Conservation (phyloP, 1,140 invertebrate species). For the Rhopalosiphum padi region DNA sequence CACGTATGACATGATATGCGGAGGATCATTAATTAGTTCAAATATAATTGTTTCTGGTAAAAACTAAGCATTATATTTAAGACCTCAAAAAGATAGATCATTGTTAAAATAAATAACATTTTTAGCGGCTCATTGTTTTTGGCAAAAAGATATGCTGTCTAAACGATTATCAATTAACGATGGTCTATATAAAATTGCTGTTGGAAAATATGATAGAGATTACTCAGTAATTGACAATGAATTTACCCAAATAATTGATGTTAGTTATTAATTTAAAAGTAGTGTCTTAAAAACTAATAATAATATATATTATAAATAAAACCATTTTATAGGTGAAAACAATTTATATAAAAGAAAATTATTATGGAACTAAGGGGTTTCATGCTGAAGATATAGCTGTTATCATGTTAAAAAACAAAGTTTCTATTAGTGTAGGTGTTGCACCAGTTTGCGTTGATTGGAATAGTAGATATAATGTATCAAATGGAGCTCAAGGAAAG, state of each 20-base stretch:
- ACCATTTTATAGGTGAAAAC: neutral
- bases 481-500: neutral
- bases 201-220: neutral
- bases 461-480: neutral
- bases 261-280: neutral
- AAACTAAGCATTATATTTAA: too few species aligned
- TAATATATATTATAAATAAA: too few species aligned
- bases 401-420: neutral
- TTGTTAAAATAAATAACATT: too few species aligned
- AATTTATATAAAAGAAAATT: neutral
- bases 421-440: neutral
- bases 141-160: too few species aligned
- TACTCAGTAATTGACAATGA: neutral
- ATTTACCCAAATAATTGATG: neutral
- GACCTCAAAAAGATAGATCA: too few species aligned
- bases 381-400: neutral
- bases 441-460: slow-evolving; percentile 27
- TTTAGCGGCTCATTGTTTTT: too few species aligned
- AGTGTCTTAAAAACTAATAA: too few species aligned
- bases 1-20: neutral
- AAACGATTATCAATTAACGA: neutral
- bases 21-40: too few species aligned
- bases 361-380: neutral
- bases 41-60: too few species aligned
- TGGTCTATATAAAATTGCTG: slow-evolving; percentile 11